Percentiles rank a stretch among this genome's conserved stretches.
Conservation (phyloP, 2,113 vertebrate species). For the Rhynchopsitta pachyrhyncha region DNA sequence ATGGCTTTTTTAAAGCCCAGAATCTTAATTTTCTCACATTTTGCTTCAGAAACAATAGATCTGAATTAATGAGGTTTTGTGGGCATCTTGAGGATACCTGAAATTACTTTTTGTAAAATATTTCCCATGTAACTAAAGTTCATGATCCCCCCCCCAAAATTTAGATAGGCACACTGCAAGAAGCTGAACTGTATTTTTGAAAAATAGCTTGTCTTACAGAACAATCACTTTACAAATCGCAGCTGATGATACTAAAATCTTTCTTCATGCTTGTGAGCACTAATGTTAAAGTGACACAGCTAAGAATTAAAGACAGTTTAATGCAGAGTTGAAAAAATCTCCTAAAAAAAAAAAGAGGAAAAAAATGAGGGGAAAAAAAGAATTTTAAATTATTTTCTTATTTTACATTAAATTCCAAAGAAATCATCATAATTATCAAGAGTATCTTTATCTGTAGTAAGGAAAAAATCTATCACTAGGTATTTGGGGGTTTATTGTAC, state of each 20-base stretch:
- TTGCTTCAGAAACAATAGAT: neutral
- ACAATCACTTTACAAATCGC: neutral
- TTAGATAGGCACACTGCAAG: neutral
- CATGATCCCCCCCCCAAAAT: neutral
- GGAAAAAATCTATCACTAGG: neutral
- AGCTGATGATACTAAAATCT: neutral
- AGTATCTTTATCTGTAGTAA: neutral
- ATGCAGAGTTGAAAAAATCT: neutral
- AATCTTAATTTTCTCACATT: neutral
- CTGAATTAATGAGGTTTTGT: neutral
- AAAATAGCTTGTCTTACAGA: neutral
- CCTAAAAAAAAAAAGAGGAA: neutral
- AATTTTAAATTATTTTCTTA: neutral
- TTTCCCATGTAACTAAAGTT: neutral
- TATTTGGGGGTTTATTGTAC: neutral
- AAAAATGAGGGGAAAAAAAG: neutral
- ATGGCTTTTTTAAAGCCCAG: neutral
- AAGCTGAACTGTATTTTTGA: neutral
- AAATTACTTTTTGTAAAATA: neutral
- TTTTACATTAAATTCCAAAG: neutral
- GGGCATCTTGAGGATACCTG: accelerated
- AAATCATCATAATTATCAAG: neutral
- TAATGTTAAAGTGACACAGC: neutral
- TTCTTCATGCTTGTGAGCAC: neutral
- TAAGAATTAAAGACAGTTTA: neutral